Evolutionary conservation across 1,140 invertebrate genomes (phyloP), one percentile per base, ranked within the genome.

Genomic region (Eciton burchellii): DNA sequence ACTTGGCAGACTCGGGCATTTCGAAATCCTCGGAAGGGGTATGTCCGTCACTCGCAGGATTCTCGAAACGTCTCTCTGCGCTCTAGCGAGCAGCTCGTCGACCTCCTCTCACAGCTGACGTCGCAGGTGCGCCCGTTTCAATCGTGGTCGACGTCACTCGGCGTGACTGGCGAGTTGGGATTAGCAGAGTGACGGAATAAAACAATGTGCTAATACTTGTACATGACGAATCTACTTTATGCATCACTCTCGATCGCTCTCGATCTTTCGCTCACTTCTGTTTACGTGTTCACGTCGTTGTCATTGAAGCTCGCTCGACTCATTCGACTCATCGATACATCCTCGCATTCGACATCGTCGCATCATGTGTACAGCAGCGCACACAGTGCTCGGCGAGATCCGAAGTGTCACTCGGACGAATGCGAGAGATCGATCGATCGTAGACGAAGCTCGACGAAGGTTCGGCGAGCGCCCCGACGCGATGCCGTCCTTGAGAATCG

Each of bases 401-500:
- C 21, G 0, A 62, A 60, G 2, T 26, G 43, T 41, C 29, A 54
- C 19, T 41, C n/a, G n/a, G 45, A 14, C 45, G 59, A 65, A 35
- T 26, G 47, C 45, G 16, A 74, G 43, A 35, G 41, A 49, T 62
- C 72, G 57, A 74, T 74, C 56, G 72, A 16, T 47, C 8, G n/a
- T n/a, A n/a, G n/a, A n/a, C n/a, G n/a, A n/a, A n/a, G n/a, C n/a
- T n/a, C n/a, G n/a, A n/a, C n/a, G n/a, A n/a, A n/a, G n/a, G n/a
- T n/a, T n/a, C n/a, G n/a, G n/a, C n/a, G n/a, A n/a, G n/a, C n/a
- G n/a, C n/a, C n/a, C n/a, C n/a, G n/a, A n/a, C n/a, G n/a, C 82
- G 77, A 71, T 73, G 70, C 85, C 77, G 88, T 83, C 90, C 90
- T 91, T 91, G 90, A 90, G 90, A 90, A 89, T 65, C 85, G 85